phyloP scores from a whole-genome alignment of 2,888 invertebrate genomes.

The Leucozona laternaria region DNA sequence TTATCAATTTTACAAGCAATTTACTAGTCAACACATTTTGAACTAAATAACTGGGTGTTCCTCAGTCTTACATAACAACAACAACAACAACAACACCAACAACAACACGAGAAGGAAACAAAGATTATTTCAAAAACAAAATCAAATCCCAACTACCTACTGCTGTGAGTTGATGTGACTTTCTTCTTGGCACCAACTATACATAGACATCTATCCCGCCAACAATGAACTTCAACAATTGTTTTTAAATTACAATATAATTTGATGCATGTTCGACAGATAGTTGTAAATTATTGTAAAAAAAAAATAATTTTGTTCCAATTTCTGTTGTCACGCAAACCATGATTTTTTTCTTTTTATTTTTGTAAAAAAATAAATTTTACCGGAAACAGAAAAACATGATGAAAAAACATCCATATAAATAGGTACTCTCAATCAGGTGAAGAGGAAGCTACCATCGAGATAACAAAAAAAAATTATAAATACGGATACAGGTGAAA shows the following conservation, averaged over 20 bases:
- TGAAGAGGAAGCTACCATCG: slow-evolving; percentile 58
- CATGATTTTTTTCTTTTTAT: slow-evolving; percentile 12
- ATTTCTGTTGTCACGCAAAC: slow-evolving; percentile 55
- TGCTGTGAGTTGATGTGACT: slow-evolving; percentile 13
- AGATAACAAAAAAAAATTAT: slow-evolving; percentile 16
- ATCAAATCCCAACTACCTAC: background rate
- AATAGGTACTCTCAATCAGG: slow-evolving; percentile 22
- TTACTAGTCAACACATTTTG: slow-evolving; percentile 37
- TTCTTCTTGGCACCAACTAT: slow-evolving; percentile 49
- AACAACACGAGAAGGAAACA: slow-evolving; percentile 10
- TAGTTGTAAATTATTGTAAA: slow-evolving; percentile 41
- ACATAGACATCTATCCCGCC: background rate
- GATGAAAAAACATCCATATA: slow-evolving; percentile 34
- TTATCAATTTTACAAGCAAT: slow-evolving; percentile 37
- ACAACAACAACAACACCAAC: slow-evolving; percentile 3
- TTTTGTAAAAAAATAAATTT: background rate
- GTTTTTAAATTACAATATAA: slow-evolving; percentile 45
- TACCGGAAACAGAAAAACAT: slow-evolving; percentile 50
- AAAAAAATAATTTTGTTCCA: slow-evolving; percentile 8
- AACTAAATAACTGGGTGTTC: slow-evolving; percentile 34
- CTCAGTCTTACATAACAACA: slow-evolving; percentile 32
- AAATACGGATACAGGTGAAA: slow-evolving; percentile 59
- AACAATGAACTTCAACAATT: slow-evolving; percentile 36
- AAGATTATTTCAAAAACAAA: background rate
- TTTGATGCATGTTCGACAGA: slow-evolving; percentile 55